Base-by-base conservation (phyloP, 1,140 invertebrate species). In the Scaptomyza pallida region DNA sequence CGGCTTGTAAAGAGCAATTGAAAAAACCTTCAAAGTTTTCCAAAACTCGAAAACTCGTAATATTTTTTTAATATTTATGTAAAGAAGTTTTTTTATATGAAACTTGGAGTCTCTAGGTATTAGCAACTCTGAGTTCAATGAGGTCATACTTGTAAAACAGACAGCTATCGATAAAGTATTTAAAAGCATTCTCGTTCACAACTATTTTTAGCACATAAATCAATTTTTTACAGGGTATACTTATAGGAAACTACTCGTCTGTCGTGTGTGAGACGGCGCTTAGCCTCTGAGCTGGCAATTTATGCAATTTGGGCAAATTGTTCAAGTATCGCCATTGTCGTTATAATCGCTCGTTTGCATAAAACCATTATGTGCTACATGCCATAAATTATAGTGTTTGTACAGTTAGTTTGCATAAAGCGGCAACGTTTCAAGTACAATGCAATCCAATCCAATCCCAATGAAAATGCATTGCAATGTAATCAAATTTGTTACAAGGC, bases 321-420 rank as follows among this genome's bases (percentile, higher is more conserved):
- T 62, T 52, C 19, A 69, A 76, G 74, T 70, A 81, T 67, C 43
- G 64, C 75, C 75, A 86, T 86, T 85, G 81, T 85, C 76, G 80
- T 54, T 79, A 48, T 79, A 86, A 77, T 62, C 64, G 74, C 70
- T 81, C 78, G 82, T 88, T 86, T 86, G 82, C 82, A 88, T 86
- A 88, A 86, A 86, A 72, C 82, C 78, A 86, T 86, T 86, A 86
- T 86, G 74, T 88, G 82, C 74, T 82, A 88, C 82, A 86, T 88
- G 82, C 76, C 67, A 88, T 86, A 86, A 86, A 86, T 86, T 86
- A 86, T 56, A 82, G 82, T 86, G 78, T 86, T 86, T 86, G 82
- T 64, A 86, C 80, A 86, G 80, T 85, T 85, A 85, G 77, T 77
- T 85, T 86, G 81, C 82, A 86, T 81, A 85, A 79, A 57, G 62